These are phyloP conservation scores for Creontiades dilutus DNA, from an alignment of 2,888 invertebrate genomes.

Conservation along the genomic window DNA sequence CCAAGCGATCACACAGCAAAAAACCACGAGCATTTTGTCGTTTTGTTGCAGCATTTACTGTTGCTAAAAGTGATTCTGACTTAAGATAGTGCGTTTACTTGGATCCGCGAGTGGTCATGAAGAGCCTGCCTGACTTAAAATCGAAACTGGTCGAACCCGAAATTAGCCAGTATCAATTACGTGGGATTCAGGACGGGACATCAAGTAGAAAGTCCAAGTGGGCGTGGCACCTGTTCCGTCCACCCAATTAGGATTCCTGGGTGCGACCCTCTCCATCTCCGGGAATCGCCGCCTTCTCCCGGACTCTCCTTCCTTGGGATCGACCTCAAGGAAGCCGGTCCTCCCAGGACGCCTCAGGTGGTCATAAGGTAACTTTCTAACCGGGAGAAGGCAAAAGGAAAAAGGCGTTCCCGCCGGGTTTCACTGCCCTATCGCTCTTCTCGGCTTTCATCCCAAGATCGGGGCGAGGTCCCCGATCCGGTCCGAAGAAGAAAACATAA, in stretches of 20 bases:
- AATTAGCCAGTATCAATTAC: not conserved
- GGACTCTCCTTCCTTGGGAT: not conserved
- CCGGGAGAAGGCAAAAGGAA: not conserved
- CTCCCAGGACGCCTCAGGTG: not conserved
- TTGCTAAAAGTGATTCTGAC: too few species aligned
- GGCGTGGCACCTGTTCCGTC: slow-evolving; percentile 52
- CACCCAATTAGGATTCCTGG: slow-evolving; percentile 49
- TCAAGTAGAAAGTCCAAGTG: slow-evolving; percentile 31
- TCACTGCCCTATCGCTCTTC: not conserved
- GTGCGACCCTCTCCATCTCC: not conserved
- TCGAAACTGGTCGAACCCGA: not conserved
- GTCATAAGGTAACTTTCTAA: slow-evolving; percentile 51
- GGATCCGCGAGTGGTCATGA: not conserved
- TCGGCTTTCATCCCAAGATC: slow-evolving; percentile 4
- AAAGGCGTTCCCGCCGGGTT: not conserved
- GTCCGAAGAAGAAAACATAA: not conserved
- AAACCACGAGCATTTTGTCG: too few species aligned
- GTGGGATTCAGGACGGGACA: not conserved
- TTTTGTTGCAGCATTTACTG: too few species aligned
- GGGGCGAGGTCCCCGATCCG: not conserved
- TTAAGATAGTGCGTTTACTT: not conserved
- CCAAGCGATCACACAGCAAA: too few species aligned
- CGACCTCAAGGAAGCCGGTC: too few species aligned
- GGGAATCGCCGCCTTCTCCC: not conserved
- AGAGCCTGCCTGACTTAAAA: not conserved